Percentiles rank a stretch among this genome's conserved stretches.
phyloP scores from a whole-genome alignment of 2,797 vertebrate genomes.

The Melanogrammus aeglefinus region DNA sequence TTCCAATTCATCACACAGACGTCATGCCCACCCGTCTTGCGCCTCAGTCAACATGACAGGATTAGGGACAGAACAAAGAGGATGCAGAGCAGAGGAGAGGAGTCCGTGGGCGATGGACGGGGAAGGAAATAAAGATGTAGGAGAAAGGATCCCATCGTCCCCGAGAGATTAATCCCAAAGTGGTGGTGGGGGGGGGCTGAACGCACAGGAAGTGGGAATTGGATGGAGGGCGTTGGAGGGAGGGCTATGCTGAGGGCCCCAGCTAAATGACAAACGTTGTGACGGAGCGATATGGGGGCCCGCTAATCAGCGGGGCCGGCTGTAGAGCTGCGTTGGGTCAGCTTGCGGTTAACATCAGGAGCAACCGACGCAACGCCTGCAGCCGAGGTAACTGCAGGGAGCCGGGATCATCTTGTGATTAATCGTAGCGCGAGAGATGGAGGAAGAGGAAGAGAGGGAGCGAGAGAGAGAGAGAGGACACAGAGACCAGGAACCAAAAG shows the following conservation, averaged over 20 bases:
- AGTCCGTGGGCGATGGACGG: slow-evolving; percentile 31
- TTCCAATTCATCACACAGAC: slow-evolving; percentile 26
- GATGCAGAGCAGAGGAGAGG: slow-evolving; percentile 32
- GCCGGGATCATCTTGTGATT: slow-evolving; percentile 6
- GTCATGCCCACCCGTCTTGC: slow-evolving; percentile 15
- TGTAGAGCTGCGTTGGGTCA: slow-evolving; percentile 27
- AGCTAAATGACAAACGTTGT: slow-evolving; percentile 20
- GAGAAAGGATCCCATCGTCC: slow-evolving; percentile 14
- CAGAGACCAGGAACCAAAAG: background rate
- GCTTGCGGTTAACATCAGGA: slow-evolving; percentile 18
- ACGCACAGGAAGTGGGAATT: slow-evolving; percentile 29
- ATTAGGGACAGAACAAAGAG: slow-evolving; percentile 29
- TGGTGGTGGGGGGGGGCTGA: slow-evolving; percentile 7
- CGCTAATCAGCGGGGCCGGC: background rate
- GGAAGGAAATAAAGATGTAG: slow-evolving; percentile 22
- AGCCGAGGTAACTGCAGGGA: slow-evolving; percentile 1
- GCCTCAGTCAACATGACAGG: slow-evolving; percentile 23
- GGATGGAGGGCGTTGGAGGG: slow-evolving; percentile 31
- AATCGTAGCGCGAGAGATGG: background rate
- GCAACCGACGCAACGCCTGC: slow-evolving; percentile 24
- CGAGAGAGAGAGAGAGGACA: background rate
- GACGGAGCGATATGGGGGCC: background rate
- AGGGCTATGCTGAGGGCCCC: slow-evolving; percentile 16
- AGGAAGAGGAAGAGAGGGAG: background rate
- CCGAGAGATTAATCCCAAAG: background rate